Conservation (phyloP, 1,140 invertebrate genomes). For the Drosophila kohkoa region DNA sequence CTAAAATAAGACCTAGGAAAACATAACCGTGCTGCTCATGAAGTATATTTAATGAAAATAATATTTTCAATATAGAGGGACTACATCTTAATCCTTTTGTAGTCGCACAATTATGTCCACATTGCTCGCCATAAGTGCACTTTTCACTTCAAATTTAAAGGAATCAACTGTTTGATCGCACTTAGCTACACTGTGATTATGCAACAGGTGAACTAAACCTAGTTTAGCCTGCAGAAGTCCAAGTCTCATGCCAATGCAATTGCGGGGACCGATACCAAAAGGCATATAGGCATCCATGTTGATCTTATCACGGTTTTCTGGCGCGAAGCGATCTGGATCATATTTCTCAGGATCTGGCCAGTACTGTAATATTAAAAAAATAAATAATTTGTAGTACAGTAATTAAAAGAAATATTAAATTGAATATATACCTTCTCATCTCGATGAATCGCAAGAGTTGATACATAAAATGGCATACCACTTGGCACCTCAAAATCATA, state of each 20-base stretch:
- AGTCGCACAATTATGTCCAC: not conserved
- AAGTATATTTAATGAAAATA: no score
- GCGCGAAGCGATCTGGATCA: conserved; percentile 88
- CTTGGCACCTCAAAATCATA: conserved; percentile 55
- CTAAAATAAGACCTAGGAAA: no score
- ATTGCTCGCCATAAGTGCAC: not conserved
- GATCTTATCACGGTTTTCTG: conserved; percentile 85
- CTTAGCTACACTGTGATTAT: conserved; percentile 45
- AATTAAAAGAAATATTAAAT: no score
- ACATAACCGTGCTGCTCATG: no score
- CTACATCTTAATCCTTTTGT: not conserved
- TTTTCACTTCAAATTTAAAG: not conserved
- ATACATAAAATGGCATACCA: conserved; percentile 63
- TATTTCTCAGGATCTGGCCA: conserved; percentile 89
- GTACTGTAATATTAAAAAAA: conserved; percentile 73
- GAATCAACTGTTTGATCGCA: conserved; percentile 33
- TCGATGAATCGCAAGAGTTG: conserved; percentile 59
- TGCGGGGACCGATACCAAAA: conserved; percentile 91
- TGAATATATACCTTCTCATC: conserved; percentile 48
- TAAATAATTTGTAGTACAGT: no score
- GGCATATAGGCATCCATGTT: conserved; percentile 86
- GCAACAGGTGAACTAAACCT: conserved; percentile 64
- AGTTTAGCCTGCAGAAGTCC: conserved; percentile 67
- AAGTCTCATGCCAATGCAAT: conserved; percentile 89
- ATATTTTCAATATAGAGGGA: no score